Conservation (phyloP, 2,113 vertebrate species). For the Hemiscyllium ocellatum region DNA sequence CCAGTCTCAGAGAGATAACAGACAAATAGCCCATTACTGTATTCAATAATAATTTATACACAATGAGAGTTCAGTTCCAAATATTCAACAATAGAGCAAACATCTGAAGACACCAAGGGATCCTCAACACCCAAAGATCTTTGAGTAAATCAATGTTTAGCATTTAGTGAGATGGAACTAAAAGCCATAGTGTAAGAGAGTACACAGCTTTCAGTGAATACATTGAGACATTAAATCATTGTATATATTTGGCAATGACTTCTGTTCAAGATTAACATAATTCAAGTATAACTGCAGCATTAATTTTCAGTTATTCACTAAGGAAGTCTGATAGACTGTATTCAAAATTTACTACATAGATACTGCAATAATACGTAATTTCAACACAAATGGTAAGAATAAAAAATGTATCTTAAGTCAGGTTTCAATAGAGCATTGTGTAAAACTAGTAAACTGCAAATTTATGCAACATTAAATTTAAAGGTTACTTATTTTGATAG, state of each 20-base stretch:
- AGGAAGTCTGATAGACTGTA: not conserved
- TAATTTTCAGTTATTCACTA: not conserved
- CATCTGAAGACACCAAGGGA: not conserved
- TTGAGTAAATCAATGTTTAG: not conserved
- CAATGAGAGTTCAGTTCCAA: not conserved
- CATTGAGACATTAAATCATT: not conserved
- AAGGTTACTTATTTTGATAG: not conserved
- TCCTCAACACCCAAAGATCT: not conserved
- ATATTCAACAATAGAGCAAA: not conserved
- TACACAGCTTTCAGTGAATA: not conserved
- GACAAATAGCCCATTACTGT: not conserved
- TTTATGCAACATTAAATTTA: not conserved
- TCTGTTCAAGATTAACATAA: not conserved
- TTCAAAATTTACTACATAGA: not conserved
- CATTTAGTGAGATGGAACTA: not conserved
- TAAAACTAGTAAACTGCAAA: not conserved
- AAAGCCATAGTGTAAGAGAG: not conserved
- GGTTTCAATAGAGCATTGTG: not conserved
- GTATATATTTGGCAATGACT: not conserved
- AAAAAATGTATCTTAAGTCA: not conserved
- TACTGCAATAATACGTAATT: not conserved
- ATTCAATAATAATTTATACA: not conserved
- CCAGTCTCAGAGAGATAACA: not conserved
- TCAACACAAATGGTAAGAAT: not conserved
- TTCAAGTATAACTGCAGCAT: not conserved